Evolutionary conservation across 2,113 vertebrate genomes (phyloP), one percentile per base, ranked within the genome.

Genomic region (Chaetorhynchus papuensis): DNA sequence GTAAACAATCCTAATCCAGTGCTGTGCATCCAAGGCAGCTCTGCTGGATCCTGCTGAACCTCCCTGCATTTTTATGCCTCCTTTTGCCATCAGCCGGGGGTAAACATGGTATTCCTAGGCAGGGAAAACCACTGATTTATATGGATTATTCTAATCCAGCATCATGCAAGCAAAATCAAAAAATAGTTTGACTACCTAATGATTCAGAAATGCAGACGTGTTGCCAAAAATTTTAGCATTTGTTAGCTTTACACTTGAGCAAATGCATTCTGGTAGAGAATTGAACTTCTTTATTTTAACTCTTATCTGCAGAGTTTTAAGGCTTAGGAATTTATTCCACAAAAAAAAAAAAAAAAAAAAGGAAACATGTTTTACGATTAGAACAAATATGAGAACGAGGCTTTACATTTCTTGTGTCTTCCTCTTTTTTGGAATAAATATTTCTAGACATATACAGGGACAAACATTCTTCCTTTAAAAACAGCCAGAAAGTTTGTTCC

Each of bases 101-200:
- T 72, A 57, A 93, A 35, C 41, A 12, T 33, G 4, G 10, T 18
- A 50, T 86, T 95, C 82, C 87, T 63, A 30, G 75, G 35, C 60
- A 95, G 72, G 94, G 79, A 66, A 37, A 95, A 52, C 68, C 79
- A 30, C 90, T 88, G 82, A 60, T 94, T 92, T 88, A 15, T 78
- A 22, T 50, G 85, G 96, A 86, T 95, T 90, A 70, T 90, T 92
- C 53, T 66, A 93, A 93, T 80, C 82, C 93, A 49, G 9, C 85
- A 11, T 93, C 93, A 49, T 4, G 87, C 87, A 88, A 95, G 89
- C 90, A 65, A 93, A 88, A 93, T 95, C 87, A 96, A 74, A 96
- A 95, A 97, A 96, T 93, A 96, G 93, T 93, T 94, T 56, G 92
- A 69, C 95, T 96, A 96, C 90, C 94, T 96, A 97, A 96, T 93